Conservation (phyloP, 23 tunicate genomes). For the Ciona savignyi region DNA sequence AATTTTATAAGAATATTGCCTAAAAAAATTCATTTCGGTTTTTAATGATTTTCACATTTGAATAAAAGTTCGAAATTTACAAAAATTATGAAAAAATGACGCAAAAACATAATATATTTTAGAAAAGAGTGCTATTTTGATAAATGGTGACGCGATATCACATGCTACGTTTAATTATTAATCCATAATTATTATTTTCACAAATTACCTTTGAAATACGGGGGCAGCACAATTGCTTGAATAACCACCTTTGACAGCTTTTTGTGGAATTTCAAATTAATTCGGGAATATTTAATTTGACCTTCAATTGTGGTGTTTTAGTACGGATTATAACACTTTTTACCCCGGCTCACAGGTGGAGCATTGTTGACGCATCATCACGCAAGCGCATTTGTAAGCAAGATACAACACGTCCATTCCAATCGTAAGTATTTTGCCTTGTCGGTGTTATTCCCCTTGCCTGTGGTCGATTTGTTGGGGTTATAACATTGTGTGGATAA, state of each 20-base stretch:
- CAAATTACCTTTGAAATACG: not conserved
- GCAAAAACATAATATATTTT: not conserved
- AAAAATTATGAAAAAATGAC: not conserved
- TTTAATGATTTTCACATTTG: not conserved
- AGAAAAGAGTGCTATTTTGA: too few relatives aligned
- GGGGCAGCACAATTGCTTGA: too few relatives aligned
- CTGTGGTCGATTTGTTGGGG: too few relatives aligned
- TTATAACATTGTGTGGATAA: too few relatives aligned
- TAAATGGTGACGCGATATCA: too few relatives aligned
- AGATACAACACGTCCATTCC: constrained; percentile 29
- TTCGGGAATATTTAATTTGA: too few relatives aligned
- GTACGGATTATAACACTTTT: not conserved
- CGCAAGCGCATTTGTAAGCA: constrained; percentile 69
- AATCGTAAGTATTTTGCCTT: constrained; percentile 7
- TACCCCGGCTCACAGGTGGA: not conserved
- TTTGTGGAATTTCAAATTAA: too few relatives aligned
- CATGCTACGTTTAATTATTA: not conserved
- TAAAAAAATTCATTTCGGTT: too few relatives aligned
- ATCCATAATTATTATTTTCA: not conserved
- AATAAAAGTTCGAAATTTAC: not conserved
- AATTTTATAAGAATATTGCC: too few relatives aligned
- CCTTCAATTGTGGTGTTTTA: not conserved
- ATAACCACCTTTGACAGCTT: too few relatives aligned
- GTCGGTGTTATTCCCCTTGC: too few relatives aligned
- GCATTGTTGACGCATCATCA: constrained; percentile 14